phyloP scores from a whole-genome alignment of 2,797 vertebrate genomes.

The Dermochelys coriacea region DNA sequence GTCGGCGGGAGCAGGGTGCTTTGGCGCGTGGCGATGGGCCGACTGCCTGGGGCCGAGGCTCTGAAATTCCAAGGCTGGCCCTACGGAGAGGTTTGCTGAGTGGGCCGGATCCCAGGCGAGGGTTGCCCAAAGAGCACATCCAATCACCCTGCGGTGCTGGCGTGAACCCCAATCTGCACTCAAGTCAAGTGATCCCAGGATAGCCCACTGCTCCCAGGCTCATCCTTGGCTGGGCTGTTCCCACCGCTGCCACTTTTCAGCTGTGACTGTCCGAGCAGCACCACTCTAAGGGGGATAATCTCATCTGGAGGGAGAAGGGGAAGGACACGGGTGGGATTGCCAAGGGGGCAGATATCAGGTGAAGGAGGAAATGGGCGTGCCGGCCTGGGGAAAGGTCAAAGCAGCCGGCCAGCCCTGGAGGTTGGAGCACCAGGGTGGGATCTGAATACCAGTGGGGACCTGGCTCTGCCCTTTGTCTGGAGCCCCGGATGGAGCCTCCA shows the following conservation, averaged over 20 bases:
- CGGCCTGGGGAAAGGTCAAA: not conserved
- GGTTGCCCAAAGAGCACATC: not conserved
- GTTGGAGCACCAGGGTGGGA: not conserved
- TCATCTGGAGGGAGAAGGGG: not conserved
- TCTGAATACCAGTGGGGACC: not conserved
- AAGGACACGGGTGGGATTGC: not conserved
- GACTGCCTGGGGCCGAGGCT: not conserved
- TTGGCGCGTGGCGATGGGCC: too few species aligned
- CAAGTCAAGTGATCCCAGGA: not conserved
- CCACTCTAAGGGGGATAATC: fast-evolving
- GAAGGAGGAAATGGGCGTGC: not conserved
- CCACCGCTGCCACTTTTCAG: not conserved
- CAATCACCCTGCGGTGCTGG: not conserved
- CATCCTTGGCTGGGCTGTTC: not conserved
- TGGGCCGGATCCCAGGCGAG: not conserved
- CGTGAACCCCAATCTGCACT: not conserved
- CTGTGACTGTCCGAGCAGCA: not conserved
- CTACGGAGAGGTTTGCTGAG: not conserved
- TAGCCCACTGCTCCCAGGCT: not conserved
- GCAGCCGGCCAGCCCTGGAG: not conserved
- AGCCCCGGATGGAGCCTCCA: too few species aligned
- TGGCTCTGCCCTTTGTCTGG: fast-evolving
- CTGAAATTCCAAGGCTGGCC: not conserved
- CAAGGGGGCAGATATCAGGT: fast-evolving
- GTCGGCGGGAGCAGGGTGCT: not conserved